phyloP scores from a whole-genome alignment of 2,113 vertebrate species.

The Serilophus lunatus region DNA sequence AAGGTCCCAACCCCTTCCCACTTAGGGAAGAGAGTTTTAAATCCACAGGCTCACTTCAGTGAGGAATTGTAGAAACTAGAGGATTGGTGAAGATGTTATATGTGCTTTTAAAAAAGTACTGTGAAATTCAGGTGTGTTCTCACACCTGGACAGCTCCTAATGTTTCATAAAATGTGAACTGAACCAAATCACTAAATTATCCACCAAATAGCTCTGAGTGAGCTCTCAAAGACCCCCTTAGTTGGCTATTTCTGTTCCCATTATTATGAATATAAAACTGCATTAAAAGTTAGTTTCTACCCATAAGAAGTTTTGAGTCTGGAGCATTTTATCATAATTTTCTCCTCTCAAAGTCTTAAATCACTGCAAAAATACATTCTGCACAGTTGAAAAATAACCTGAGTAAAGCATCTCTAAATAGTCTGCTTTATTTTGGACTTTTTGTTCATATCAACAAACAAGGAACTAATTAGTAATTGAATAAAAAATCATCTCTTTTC shows the following conservation, averaged over 20 bases:
- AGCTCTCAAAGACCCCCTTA: not conserved
- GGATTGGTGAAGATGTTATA: not conserved
- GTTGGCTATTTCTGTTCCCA: not conserved
- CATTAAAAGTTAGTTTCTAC: not conserved
- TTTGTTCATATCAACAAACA: not conserved
- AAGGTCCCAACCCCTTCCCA: not conserved
- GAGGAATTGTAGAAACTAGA: accelerated
- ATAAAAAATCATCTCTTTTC: conserved; percentile 22
- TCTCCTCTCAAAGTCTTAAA: not conserved
- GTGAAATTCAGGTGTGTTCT: not conserved
- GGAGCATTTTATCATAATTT: not conserved
- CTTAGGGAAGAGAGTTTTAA: not conserved
- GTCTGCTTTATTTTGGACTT: conserved; percentile 51
- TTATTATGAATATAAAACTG: not conserved
- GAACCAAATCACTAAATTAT: not conserved
- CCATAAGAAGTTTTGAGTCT: not conserved
- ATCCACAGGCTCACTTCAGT: not conserved
- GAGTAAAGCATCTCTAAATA: not conserved
- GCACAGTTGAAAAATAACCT: not conserved
- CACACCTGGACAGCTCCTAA: not conserved
- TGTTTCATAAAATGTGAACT: not conserved
- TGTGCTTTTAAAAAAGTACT: not conserved
- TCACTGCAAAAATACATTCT: not conserved
- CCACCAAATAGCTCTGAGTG: not conserved
- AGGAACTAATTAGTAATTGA: not conserved